Evolutionary conservation across 2,888 invertebrate species (phyloP), one percentile per base, ranked within the genome.

Genomic region (Dascillus cervinus): DNA sequence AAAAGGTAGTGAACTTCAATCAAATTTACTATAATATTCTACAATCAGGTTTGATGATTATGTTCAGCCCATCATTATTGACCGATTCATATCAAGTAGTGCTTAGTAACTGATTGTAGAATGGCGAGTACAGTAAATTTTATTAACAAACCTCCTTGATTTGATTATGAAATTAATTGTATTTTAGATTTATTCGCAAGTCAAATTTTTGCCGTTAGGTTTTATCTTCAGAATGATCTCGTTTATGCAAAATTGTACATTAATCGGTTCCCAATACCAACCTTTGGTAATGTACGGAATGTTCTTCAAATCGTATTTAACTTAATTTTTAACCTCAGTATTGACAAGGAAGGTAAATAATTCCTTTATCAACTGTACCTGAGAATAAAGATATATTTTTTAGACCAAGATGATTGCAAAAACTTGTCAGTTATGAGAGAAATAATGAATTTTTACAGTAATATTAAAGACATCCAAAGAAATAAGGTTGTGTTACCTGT

Each of bases 131-230:
- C n/a, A n/a, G n/a, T n/a, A n/a, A n/a, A n/a, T n/a, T n/a, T n/a
- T n/a, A n/a, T n/a, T n/a, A n/a, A n/a, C n/a, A n/a, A n/a, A n/a
- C n/a, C n/a, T n/a, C n/a, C n/a, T n/a, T n/a, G n/a, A n/a, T n/a
- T 14, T 9, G 10, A n/a, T 17, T 5, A 6, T 26, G 6, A 9
- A 11, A 31, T 3, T 14, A 8, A 6, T 9, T 14, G 13, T 20
- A 22, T 51, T 53, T 40, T 34, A 60, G 56, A 56, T 32, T 33
- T 60, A 9, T 39, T 59, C 11, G 39, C 33, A 11, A 27, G 47
- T 1, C 60, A 57, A 43, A 26, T 50, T 25, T 62, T 60, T 44
- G 39, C 46, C 13, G 46, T 59, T 29, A 39, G 49, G 24, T 51
- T 59, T 32, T 32, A 22, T 19, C 11, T 40, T 3, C 41, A 37